Base-by-base conservation (phyloP, 2,113 vertebrate genomes). In the Quiscalus mexicanus region DNA sequence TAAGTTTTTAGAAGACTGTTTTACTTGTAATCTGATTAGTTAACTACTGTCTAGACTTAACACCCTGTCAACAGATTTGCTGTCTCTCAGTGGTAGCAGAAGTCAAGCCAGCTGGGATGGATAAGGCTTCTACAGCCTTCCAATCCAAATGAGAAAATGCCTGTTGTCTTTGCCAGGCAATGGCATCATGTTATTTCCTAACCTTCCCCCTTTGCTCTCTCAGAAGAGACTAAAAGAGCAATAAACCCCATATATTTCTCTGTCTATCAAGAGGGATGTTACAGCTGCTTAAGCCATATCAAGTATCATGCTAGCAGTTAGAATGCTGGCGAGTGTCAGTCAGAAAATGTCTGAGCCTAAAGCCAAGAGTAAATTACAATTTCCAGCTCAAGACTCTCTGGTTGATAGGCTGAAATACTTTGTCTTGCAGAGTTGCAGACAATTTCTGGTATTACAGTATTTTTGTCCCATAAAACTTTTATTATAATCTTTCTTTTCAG, bases 151-250 rank as follows among this genome's bases (percentile, higher is more conserved):
- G 41, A 41, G 15, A 56, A 69, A 41, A 35, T 33, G 5, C 18
- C 45, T 1, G 0, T 15, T 58, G 39, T 68, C 44, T 85, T 88
- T 79, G 6, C 19, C 52, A 79, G 33, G 4, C 12, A 63, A 27
- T 5, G 12, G 9, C 12, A 45, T 55, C 11, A 20, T 28, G 6
- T 49, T 79, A 31, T 90, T 90, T 95, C 31, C 15, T 62, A 82
- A 74, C 6, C 2, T 69, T 16, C 1, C 3, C 3, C 0, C 6
- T 90, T 69, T 53, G 2, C 4, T 74, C 5, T 78, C 35, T 49
- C 41, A 53, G 59, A 84, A 69, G 6, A 35, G 13, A 42, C 44
- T 76, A 44, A 83, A 63, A 67, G 12, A 89, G 5, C 14, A 68
- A 89, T 35, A 45, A 77, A 65, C 30, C 27, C 15, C 4, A 14